Conservation (phyloP, 2,888 invertebrate species). For the Erebia epiphron region DNA sequence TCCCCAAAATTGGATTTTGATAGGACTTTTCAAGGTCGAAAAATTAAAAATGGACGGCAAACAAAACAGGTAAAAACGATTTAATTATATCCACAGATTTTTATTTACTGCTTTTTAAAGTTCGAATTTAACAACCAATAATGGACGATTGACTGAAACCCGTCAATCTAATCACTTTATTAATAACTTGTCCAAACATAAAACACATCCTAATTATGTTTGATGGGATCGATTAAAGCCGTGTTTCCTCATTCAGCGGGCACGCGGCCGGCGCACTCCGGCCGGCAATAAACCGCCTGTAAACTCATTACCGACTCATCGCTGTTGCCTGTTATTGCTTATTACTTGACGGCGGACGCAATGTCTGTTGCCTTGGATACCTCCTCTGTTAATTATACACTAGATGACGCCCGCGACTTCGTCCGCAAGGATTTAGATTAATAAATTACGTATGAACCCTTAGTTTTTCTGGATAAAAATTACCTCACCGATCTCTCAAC, state of each 20-base stretch:
- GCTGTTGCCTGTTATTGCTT: conserved; percentile 19
- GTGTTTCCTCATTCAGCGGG: neutral
- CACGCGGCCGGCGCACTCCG: conserved; percentile 3
- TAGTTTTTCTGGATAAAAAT: too few species aligned
- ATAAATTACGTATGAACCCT: too few species aligned
- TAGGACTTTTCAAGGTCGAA: too few species aligned
- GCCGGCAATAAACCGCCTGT: conserved; percentile 17
- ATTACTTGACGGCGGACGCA: neutral
- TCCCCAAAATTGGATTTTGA: too few species aligned
- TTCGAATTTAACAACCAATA: neutral
- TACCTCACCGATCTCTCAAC: too few species aligned
- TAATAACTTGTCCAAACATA: neutral
- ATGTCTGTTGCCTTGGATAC: conserved; percentile 21
- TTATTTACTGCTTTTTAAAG: too few species aligned
- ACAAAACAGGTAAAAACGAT: too few species aligned
- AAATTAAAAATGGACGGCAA: too few species aligned
- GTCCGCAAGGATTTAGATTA: too few species aligned
- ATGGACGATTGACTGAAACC: neutral
- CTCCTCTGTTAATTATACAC: neutral
- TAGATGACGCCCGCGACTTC: neutral
- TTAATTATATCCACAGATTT: too few species aligned
- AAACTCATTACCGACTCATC: conserved; percentile 31
- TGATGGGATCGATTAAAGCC: neutral
- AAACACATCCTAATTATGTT: conserved; percentile 5
- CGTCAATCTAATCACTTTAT: neutral